Evolutionary conservation across 2,888 invertebrate genomes (phyloP).

Genomic region (Dorcus hopei): DNA sequence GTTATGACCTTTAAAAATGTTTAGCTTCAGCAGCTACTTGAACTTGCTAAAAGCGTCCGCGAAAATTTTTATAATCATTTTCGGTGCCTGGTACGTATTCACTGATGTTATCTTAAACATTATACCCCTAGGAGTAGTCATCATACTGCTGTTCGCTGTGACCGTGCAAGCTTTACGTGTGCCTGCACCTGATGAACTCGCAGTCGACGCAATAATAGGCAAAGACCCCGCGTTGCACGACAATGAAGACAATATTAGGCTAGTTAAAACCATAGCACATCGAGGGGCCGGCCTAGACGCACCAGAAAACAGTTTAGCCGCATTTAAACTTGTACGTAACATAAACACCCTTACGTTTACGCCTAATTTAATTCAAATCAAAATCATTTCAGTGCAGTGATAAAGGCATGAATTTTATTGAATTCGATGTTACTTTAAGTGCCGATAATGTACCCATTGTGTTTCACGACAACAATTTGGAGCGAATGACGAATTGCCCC

Average conservation of each 20-base stretch:
- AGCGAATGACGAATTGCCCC: conserved; percentile 60
- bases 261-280: conserved; percentile 66
- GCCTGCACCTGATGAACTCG: conserved; percentile 48
- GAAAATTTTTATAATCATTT: neutral
- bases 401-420: conserved; percentile 70
- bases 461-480: conserved; percentile 71
- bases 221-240: conserved; percentile 53
- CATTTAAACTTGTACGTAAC: conserved; percentile 62
- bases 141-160: conserved; percentile 32
- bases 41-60: neutral
- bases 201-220: conserved; percentile 52
- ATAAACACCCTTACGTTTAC: neutral
- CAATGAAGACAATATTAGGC: conserved; percentile 47
- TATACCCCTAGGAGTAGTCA: conserved; percentile 38
- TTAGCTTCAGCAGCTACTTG: neutral
- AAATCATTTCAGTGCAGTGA: conserved; percentile 60
- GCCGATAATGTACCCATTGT: conserved; percentile 72
- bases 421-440: conserved; percentile 73
- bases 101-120: conserved; percentile 37
- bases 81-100: conserved; percentile 36
- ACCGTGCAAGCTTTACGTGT: conserved; percentile 53
- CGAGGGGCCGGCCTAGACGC: conserved; percentile 74
- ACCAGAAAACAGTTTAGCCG: conserved; percentile 75
- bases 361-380: neutral
- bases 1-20: neutral